Evolutionary conservation across 2,113 vertebrate genomes (phyloP), one percentile per base, ranked within the genome.

Genomic region (Indicator maculatus): DNA sequence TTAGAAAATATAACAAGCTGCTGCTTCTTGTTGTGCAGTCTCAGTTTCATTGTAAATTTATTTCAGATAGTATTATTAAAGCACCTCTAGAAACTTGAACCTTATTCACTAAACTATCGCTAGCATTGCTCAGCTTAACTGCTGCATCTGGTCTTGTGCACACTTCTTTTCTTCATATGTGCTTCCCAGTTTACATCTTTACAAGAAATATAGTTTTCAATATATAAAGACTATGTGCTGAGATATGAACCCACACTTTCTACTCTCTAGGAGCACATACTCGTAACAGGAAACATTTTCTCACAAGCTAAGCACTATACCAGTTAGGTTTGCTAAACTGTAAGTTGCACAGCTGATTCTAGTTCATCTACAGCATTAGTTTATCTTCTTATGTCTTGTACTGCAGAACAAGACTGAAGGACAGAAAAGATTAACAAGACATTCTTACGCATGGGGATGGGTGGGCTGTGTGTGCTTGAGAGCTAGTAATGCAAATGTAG

Each of bases 391-490:
- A 80, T 1, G 26, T 41, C 55, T n/a, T 70, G 14, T 41, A 55
- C 41, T 76, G 53, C 10, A 59, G 16, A 72, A 69, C 26, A 77
- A 52, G 71, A 64, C 19, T 83, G 82, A 89, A 95, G 82, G 90
- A 55, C 82, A 93, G 60, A 86, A 89, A 89, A 77, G 75, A 80
- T 91, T 85, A 95, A 65, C 36, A 50, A 39, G 58, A 45, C 76
- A 13, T 79, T 89, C 85, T 89, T 85, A 20, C 47, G 12, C 23
- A 44, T 44, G 33, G 16, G 45, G 45, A 7, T 45, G 45, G 45
- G 18, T 7, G 45, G 45, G 45, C 18, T 45, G 45, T 58, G 53
- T 75, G 30, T 6, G 7, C 27, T 61, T 89, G 50, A 91, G 50
- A 87, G 72, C 27, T 64, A 82, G 27, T 53, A 84, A 72, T 11